Evolutionary conservation across 1,140 invertebrate species (phyloP).

Genomic region (Formica exsecta): DNA sequence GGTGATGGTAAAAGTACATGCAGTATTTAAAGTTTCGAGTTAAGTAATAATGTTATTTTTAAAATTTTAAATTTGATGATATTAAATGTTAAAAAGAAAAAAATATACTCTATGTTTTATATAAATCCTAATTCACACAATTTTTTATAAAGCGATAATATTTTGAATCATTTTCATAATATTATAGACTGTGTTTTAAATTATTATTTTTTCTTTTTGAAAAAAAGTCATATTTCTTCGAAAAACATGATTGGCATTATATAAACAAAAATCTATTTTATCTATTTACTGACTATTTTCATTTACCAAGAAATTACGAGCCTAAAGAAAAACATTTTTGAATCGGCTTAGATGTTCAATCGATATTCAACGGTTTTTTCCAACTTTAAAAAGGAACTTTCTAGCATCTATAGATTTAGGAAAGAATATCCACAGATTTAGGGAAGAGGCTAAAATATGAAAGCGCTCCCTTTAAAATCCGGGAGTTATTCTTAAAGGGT

Average conservation of each 20-base stretch:
- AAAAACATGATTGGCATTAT: background rate
- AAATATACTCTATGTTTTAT: background rate
- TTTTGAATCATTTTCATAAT: background rate
- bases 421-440: slow-evolving; percentile 1
- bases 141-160: background rate
- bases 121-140: background rate
- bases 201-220: background rate
- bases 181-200: background rate
- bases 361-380: background rate
- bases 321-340: background rate
- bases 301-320: background rate
- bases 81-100: background rate
- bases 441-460: background rate
- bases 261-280: background rate
- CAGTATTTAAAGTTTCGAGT: background rate
- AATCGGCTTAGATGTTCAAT: background rate
- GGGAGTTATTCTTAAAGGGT: background rate
- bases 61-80: background rate
- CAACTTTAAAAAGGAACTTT: background rate
- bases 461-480: background rate
- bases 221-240: background rate
- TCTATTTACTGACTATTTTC: background rate
- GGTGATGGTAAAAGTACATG: background rate
- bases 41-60: slow-evolving; percentile 15
- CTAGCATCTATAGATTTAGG: background rate